A percentile compares a stretch with the other conserved stretches of the same genome.
phyloP scores from a whole-genome alignment of 2,888 invertebrate genomes.

The Calliphora vomitoria region DNA sequence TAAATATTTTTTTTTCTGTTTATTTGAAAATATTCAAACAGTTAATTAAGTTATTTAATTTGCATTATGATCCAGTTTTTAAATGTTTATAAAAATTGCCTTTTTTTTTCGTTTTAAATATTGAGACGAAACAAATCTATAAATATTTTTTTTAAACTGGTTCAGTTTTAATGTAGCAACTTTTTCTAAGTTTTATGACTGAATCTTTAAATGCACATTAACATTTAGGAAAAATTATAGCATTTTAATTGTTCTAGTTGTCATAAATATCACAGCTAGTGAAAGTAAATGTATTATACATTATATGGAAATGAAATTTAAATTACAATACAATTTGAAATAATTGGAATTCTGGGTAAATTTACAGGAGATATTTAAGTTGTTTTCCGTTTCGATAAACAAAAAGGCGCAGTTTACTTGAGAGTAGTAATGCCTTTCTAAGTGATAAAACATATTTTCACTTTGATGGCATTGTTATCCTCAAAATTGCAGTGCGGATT shows the following conservation, averaged over 20 bases:
- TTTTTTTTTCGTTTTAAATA: not conserved
- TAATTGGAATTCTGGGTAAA: too few relatives aligned
- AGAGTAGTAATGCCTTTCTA: too few relatives aligned
- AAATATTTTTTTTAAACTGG: not conserved
- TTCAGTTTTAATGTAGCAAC: not conserved
- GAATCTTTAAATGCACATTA: not conserved
- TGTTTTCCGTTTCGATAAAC: too few relatives aligned
- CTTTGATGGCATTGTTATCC: too few relatives aligned
- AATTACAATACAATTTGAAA: not conserved
- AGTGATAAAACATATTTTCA: too few relatives aligned
- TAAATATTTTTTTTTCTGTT: too few relatives aligned
- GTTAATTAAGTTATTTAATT: conserved; percentile 20
- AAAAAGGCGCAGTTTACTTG: too few relatives aligned
- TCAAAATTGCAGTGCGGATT: too few relatives aligned
- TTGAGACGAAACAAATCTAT: conserved; percentile 1
- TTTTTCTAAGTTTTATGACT: not conserved
- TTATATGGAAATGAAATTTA: not conserved
- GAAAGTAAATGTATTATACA: not conserved
- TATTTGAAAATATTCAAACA: not conserved
- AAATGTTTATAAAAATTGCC: not conserved
- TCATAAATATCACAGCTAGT: not conserved
- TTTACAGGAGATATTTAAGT: too few relatives aligned
- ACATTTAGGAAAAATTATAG: conserved; percentile 3
- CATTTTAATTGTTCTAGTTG: not conserved
- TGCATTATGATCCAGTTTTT: conserved; percentile 15